Evolutionary conservation across 2,888 invertebrate genomes (phyloP), one percentile per base, ranked within the genome.

Genomic region (Troilus luridus): DNA sequence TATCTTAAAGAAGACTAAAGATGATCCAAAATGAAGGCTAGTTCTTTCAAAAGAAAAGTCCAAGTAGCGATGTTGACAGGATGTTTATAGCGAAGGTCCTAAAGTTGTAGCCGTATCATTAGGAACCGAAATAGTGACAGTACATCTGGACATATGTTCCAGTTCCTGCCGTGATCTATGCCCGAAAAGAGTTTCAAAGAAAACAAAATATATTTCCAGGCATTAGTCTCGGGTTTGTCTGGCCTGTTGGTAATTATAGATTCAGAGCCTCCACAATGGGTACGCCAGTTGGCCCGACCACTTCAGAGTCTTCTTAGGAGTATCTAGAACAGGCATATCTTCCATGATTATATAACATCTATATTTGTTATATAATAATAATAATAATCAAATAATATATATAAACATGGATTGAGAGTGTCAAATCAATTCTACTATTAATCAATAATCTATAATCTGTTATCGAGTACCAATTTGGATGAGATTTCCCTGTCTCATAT

Each of bases 121-220:
- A 77, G 41, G 72, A 77, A 77, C 72, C 72, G 72, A 77, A 77
- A 77, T 77, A 77, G 72, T 27, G 72, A 14, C 72, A 6, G 17
- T 77, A 77, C 72, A 77, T 77, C 27, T 27, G 72, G 72, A 77
- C 72, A 41, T 17, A 77, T 77, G 72, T 77, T 77, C 27, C 72
- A 27, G 17, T 77, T 77, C 27, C 27, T 7, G 41, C 17, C 17
- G 72, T 77, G 72, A 77, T 77, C 72, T 77, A 77, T 77, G 72
- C 6, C 72, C 72, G 72, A 27, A 77, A 77, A 41, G 72, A 77
- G 72, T 77, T 19, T 77, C 27, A 41, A 77, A 77, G 72, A 77
- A 77, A 77, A 77, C 72, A 24, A 77, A 27, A 77, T 77, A 77
- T 77, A 77, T 77, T 77, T 77, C 72, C 27, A 77, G 72, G 72